Base-by-base conservation (phyloP, 2,797 vertebrate species). In the Protosalanx chinensis region DNA sequence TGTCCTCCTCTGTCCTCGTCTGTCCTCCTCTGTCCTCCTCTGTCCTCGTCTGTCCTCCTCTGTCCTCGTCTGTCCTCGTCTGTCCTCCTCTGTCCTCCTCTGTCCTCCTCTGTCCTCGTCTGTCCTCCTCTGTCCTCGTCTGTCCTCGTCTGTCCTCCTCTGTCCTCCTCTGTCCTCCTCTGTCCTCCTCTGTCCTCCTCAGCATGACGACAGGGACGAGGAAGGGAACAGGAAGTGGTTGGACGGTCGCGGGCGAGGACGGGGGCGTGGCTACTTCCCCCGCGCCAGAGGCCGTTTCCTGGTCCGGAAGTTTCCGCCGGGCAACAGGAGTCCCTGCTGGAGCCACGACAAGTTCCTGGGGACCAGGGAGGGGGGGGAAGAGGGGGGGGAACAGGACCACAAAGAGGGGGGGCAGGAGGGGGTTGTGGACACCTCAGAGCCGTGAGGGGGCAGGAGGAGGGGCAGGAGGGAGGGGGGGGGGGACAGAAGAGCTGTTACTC, bases 171-270 rank as follows among this genome's bases (percentile, higher is more conserved):
- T 27, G 23, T 2, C 56, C n/a, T 12, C 10, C 5, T 12, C 30
- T 53, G 3, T 35, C 49, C 2, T 10, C 5, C 0, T 53, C 35
- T 78, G 20, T 70, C 49, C 65, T 6, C 60, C 72, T 57, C 87
- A 99, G 97, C 96, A 97, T 0, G 96, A 96, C 23, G 94, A 97
- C 90, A 93, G 95, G 58, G 94, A 96, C 67, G 91, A 88, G 0
- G 93, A 96, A 82, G 90, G 90, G 3, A 94, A 94, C 0, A 87
- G 91, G 81, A 95, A 94, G 75, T 95, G 93, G 95, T 84, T 86
- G 72, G 87, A 92, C 67, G 88, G 74, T 74, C 89, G 93, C 51
- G 96, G 95, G 57, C 87, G 93, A 0, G 95, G 95, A 41, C 90
- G 94, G 3, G 94, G n/a, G n/a, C n/a, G n/a, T n/a, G n/a, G 94